phyloP scores from a whole-genome alignment of 1,140 invertebrate genomes.

The Musca domestica region DNA sequence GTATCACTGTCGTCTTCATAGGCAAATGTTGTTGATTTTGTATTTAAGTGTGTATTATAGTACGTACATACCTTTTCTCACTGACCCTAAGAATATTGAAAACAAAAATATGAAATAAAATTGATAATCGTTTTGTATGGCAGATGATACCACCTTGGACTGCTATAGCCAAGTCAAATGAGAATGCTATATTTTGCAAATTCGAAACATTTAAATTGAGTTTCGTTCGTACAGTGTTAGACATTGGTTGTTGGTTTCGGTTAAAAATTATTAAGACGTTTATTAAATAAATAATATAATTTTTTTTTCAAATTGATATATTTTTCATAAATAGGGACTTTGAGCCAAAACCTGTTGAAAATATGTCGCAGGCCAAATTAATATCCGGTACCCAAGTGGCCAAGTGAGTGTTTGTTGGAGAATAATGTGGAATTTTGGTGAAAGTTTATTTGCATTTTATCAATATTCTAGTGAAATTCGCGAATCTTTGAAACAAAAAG shows the following conservation, averaged over 20 bases:
- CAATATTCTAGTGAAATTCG: slow-evolving; percentile 67
- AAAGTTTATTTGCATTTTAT: background rate
- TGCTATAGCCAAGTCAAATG: too few species aligned
- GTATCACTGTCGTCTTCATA: too few species aligned
- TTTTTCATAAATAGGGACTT: slow-evolving; percentile 1
- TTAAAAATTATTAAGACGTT: background rate
- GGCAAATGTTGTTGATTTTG: too few species aligned
- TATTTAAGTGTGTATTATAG: too few species aligned
- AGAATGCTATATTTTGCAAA: too few species aligned
- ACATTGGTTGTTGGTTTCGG: background rate
- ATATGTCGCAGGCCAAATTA: slow-evolving; percentile 56
- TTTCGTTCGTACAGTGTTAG: too few species aligned
- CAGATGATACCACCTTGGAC: too few species aligned
- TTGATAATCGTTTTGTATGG: background rate
- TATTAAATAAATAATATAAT: too few species aligned
- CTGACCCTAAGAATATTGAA: background rate
- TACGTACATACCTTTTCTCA: too few species aligned
- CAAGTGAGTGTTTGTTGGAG: slow-evolving; percentile 45
- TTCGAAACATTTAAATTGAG: too few species aligned
- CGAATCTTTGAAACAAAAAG: slow-evolving; percentile 66
- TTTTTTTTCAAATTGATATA: background rate
- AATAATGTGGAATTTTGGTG: slow-evolving; percentile 26
- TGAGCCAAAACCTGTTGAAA: slow-evolving; percentile 22
- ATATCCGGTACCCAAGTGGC: slow-evolving; percentile 64
- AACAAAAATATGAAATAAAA: background rate